Conservation (phyloP, 2,888 invertebrate species). For the Alsophila aescularia region DNA sequence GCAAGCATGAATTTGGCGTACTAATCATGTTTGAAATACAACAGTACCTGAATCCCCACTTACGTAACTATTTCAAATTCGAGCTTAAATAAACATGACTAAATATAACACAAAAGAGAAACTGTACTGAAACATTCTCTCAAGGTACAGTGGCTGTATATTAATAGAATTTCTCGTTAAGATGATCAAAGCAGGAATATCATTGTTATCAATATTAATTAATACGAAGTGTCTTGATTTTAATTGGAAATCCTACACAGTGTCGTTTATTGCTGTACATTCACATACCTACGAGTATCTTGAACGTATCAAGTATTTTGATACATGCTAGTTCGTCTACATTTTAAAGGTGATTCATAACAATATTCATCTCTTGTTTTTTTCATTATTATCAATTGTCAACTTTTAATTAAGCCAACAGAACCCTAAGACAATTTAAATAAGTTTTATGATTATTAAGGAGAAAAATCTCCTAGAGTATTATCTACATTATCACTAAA, state of each 20-base stretch:
- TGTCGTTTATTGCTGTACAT: neutral
- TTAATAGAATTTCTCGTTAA: constrained; percentile 9
- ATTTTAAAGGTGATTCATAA: too few species aligned
- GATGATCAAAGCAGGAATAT: constrained; percentile 17
- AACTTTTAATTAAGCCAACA: too few species aligned
- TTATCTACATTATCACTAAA: too few species aligned
- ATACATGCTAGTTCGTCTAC: too few species aligned
- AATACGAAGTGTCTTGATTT: constrained; percentile 13
- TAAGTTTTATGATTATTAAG: too few species aligned
- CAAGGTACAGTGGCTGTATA: neutral
- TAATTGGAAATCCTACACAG: constrained; percentile 6
- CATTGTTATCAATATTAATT: constrained; percentile 22
- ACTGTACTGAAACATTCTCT: neutral
- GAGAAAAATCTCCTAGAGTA: too few species aligned
- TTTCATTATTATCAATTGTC: too few species aligned
- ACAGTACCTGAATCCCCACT: neutral
- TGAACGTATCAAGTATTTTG: neutral
- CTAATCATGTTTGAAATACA: neutral
- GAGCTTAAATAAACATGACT: constrained; percentile 5
- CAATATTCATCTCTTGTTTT: too few species aligned
- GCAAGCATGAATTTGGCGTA: neutral
- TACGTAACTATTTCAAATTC: neutral
- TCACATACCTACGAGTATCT: too few species aligned
- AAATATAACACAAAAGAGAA: constrained; percentile 1
- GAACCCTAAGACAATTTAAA: too few species aligned